phyloP scores from a whole-genome alignment of 2,888 invertebrate genomes.

The Catocala nupta region DNA sequence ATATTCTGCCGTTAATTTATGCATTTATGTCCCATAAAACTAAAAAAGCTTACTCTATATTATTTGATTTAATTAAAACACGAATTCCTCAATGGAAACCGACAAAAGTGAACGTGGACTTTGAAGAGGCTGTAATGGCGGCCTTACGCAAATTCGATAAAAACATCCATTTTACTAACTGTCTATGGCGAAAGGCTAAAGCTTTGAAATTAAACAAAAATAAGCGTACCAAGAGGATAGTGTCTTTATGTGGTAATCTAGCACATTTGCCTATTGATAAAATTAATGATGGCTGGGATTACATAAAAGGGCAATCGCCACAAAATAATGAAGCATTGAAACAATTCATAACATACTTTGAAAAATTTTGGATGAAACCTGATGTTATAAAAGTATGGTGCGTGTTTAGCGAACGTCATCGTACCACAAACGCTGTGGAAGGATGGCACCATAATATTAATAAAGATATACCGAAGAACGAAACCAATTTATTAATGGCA shows the following conservation, averaged over 20 bases:
- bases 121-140: background rate
- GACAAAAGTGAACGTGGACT: background rate
- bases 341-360: conserved; percentile 1
- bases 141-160: conserved; percentile 7
- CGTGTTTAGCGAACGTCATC: conserved; percentile 1
- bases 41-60: conserved; percentile 5
- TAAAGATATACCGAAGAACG: conserved; percentile 15
- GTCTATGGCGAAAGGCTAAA: conserved; percentile 15
- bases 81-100: background rate
- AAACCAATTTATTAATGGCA: conserved; percentile 11
- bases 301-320: too few relatives aligned
- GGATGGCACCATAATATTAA: conserved; percentile 14
- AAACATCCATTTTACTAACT: conserved; percentile 12
- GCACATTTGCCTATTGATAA: conserved; percentile 14
- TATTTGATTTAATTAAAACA: background rate
- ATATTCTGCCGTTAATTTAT: conserved; percentile 12
- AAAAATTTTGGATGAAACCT: conserved; percentile 4
- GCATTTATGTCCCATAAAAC: conserved; percentile 12
- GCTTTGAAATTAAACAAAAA: conserved; percentile 7
- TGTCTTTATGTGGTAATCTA: conserved; percentile 9
- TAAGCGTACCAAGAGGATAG: conserved; percentile 8
- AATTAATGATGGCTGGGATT: conserved; percentile 10
- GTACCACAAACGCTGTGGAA: conserved; percentile 14
- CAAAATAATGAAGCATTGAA: too few relatives aligned
- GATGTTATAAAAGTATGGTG: background rate